Evolutionary conservation across 2,888 invertebrate genomes (phyloP).

Genomic region (Phaonia tiefii): DNA sequence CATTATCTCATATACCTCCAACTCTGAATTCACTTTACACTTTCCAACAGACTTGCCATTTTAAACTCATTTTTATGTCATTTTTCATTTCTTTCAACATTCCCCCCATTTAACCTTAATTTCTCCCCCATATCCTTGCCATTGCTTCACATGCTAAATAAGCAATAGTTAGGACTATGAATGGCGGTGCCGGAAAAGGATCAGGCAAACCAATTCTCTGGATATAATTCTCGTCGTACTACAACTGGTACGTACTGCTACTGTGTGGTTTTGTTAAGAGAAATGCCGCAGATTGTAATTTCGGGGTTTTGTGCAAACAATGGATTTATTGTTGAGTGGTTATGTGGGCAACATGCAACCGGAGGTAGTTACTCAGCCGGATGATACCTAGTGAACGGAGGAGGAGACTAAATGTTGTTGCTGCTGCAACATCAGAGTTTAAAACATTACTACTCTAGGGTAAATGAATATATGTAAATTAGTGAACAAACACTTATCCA

Average conservation of each 20-base stretch:
- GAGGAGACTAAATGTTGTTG: not conserved
- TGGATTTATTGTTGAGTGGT: conserved; percentile 41
- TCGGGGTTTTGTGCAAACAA: conserved; percentile 37
- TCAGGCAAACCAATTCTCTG: too few relatives aligned
- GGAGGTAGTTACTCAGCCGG: not conserved
- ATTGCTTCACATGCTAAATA: too few relatives aligned
- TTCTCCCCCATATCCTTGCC: too few relatives aligned
- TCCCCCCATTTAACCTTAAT: too few relatives aligned
- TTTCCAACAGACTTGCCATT: not conserved
- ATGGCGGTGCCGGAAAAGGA: too few relatives aligned
- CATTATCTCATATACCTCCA: not conserved
- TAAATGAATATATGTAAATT: not conserved
- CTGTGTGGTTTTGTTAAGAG: conserved; percentile 7
- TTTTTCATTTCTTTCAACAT: conserved; percentile 22
- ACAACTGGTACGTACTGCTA: too few relatives aligned
- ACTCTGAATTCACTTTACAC: not conserved
- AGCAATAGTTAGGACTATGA: too few relatives aligned
- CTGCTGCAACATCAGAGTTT: not conserved
- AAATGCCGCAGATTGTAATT: conserved; percentile 54
- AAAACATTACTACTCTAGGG: not conserved
- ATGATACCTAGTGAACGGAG: not conserved
- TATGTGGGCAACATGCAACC: not conserved
- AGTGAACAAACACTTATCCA: not conserved
- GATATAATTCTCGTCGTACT: too few relatives aligned
- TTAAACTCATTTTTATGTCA: conserved; percentile 54